These are phyloP conservation scores for Himalopsyche kuldschensis DNA, from an alignment of 2,888 invertebrate species.

Conservation along the genomic window DNA sequence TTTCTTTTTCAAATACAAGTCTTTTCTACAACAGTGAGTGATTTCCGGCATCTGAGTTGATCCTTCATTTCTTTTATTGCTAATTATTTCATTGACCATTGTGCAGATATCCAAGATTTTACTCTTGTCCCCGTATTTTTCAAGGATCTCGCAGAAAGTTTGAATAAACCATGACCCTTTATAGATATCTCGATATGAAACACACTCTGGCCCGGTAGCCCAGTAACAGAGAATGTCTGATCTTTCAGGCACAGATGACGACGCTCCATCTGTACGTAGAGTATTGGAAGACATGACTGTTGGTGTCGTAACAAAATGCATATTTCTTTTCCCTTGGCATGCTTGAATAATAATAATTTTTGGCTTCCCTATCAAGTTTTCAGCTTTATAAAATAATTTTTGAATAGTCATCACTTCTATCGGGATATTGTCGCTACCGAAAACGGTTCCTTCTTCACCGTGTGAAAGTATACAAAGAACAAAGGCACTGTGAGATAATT, in stretches of 20 bases:
- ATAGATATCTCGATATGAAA: conserved; percentile 2
- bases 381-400: conserved; percentile 47
- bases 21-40: conserved; percentile 5
- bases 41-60: conserved; percentile 13
- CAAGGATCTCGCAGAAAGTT: conserved; percentile 16
- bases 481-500: conserved; percentile 4
- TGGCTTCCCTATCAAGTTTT: conserved; percentile 50
- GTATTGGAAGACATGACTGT: not conserved
- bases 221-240: conserved; percentile 14
- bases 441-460: conserved; percentile 49
- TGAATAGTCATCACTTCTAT: conserved; percentile 52
- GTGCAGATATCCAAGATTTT: conserved; percentile 6
- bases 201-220: conserved; percentile 13
- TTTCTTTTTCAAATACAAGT: not conserved
- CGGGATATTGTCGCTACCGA: conserved; percentile 55
- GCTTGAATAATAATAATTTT: conserved; percentile 63
- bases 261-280: conserved; percentile 4
- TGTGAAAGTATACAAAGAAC: conserved; percentile 23
- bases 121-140: not conserved
- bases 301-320: not conserved
- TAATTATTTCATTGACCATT: conserved; percentile 1
- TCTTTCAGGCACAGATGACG: conserved; percentile 1
- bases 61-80: not conserved
- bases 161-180: conserved; percentile 27
- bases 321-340: conserved; percentile 54